Conservation (phyloP, 2,888 invertebrate genomes). For the Pseudoips prasinana region DNA sequence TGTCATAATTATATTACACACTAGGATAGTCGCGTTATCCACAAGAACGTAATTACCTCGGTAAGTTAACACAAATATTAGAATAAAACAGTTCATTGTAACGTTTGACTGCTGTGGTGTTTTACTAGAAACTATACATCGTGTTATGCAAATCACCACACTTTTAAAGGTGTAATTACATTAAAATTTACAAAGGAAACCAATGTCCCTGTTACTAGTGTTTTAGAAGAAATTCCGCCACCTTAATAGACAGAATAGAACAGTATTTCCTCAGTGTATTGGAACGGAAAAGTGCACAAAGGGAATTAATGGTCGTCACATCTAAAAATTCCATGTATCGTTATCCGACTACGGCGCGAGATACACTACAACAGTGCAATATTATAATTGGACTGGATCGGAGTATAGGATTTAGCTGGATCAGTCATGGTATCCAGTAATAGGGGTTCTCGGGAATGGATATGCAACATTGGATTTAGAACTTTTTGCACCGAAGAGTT, state of each 20-base stretch:
- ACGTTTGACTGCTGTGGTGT: conserved; percentile 12
- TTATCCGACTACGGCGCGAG: conserved; percentile 30
- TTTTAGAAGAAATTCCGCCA: conserved; percentile 73
- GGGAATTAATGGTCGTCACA: conserved; percentile 27
- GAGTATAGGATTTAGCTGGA: conserved; percentile 19
- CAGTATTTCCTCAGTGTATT: conserved; percentile 48
- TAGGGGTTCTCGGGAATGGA: conserved; percentile 8
- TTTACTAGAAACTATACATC: conserved; percentile 28
- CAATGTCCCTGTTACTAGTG: conserved; percentile 62
- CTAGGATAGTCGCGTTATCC: conserved; percentile 5
- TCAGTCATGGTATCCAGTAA: conserved; percentile 19
- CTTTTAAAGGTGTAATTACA: conserved; percentile 41
- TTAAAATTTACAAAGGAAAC: conserved; percentile 64
- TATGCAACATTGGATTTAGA: conserved; percentile 10
- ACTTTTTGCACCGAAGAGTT: conserved; percentile 5
- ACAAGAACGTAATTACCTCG: conserved; percentile 7
- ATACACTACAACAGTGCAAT: no score
- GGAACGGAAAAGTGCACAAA: conserved; percentile 52
- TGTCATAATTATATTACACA: conserved; percentile 21
- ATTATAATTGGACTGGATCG: conserved; percentile 15
- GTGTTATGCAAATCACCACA: conserved; percentile 67
- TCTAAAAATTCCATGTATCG: conserved; percentile 23
- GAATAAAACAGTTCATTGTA: conserved; percentile 17
- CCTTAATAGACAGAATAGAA: conserved; percentile 71
- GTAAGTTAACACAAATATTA: conserved; percentile 16